A percentile compares a stretch with the other conserved stretches of the same genome.
Conservation (phyloP, 2,797 vertebrate genomes). For the Xenopus petersii region DNA sequence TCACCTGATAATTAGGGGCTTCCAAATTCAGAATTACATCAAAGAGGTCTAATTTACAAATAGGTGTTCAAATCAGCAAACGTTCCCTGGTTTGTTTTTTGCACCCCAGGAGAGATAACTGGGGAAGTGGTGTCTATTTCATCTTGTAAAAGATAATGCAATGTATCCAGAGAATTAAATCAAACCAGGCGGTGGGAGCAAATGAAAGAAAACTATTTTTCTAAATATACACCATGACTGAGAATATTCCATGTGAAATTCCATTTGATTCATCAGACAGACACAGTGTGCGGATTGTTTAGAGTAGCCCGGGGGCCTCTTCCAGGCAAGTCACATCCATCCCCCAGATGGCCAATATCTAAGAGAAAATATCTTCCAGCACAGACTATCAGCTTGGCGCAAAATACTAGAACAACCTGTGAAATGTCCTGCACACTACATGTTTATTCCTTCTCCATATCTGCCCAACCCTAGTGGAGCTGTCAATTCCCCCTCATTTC, state of each 20-base stretch:
- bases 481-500: too few relatives aligned
- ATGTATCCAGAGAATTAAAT: background rate
- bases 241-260: background rate
- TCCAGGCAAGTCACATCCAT: background rate
- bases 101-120: too few relatives aligned
- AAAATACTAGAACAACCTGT: background rate
- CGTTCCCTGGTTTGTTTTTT: too few relatives aligned
- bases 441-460: background rate
- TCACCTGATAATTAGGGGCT: too few relatives aligned
- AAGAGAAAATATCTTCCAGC: background rate
- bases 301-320: background rate
- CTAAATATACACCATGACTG: too few relatives aligned
- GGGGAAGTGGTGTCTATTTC: too few relatives aligned
- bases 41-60: too few relatives aligned
- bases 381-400: background rate
- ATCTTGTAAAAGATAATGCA: too few relatives aligned
- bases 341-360: background rate
- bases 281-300: background rate
- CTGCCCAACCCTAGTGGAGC: too few relatives aligned
- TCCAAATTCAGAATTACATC: too few relatives aligned
- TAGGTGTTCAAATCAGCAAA: too few relatives aligned
- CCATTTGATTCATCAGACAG: background rate
- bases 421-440: background rate
- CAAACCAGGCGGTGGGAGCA: background rate
- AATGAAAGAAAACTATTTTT: background rate